A percentile compares a stretch with the other conserved stretches of the same genome.
Conservation (phyloP, 2,113 vertebrate species). For the Oncorhynchus clarkii region DNA sequence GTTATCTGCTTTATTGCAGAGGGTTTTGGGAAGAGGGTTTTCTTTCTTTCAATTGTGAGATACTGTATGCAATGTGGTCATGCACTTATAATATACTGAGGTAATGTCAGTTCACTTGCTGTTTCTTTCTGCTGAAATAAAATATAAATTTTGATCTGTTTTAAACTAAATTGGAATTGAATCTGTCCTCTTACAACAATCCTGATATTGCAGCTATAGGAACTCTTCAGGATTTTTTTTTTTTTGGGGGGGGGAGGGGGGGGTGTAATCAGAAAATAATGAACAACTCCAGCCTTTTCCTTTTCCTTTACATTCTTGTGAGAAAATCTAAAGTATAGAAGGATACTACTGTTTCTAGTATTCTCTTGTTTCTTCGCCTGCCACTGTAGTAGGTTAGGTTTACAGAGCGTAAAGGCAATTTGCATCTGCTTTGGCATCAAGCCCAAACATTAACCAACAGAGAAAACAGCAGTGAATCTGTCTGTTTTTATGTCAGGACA, state of each 20-base stretch:
- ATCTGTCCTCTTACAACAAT: no score
- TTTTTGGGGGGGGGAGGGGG: no score
- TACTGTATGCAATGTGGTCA: neutral
- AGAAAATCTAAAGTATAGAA: neutral
- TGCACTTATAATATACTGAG: neutral
- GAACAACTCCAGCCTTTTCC: no score
- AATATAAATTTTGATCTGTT: neutral
- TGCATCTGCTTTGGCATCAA: constrained; percentile 37
- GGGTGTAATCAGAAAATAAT: no score
- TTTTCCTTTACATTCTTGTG: neutral
- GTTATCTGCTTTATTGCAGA: constrained; percentile 7
- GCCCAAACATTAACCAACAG: constrained; percentile 28
- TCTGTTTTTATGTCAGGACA: constrained; percentile 21
- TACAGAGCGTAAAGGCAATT: constrained; percentile 34
- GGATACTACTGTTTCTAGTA: neutral
- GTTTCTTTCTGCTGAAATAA: neutral
- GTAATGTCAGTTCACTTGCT: neutral
- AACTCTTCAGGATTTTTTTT: no score
- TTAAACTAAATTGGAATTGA: neutral
- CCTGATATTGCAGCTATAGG: no score
- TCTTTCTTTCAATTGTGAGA: constrained; percentile 22
- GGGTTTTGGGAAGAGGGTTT: constrained; percentile 18
- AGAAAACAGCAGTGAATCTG: constrained; percentile 49
- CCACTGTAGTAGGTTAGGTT: neutral
- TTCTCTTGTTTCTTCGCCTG: neutral